phyloP scores from a whole-genome alignment of 2,797 vertebrate genomes.

The Spinibarbus caldwelli region DNA sequence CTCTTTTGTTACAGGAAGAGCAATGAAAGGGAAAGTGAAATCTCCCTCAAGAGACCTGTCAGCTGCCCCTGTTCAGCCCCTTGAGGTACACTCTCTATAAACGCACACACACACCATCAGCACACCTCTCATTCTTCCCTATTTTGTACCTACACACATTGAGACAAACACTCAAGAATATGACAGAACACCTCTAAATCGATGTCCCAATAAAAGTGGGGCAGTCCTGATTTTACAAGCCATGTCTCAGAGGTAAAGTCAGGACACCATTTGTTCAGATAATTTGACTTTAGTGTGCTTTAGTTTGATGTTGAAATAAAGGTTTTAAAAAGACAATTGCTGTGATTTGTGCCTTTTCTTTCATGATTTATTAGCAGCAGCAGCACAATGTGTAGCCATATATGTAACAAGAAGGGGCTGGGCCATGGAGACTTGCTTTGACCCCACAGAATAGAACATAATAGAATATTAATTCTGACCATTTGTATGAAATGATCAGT shows the following conservation, averaged over 20 bases:
- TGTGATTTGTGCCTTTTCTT: not conserved
- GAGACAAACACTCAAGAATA: not conserved
- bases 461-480: not conserved
- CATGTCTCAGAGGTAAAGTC: not conserved
- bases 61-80: constrained; percentile 38
- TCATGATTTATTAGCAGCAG: not conserved
- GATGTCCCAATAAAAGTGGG: constrained; percentile 3
- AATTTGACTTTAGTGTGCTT: not conserved
- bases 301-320: not conserved
- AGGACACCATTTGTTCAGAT: not conserved
- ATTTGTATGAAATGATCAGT: not conserved
- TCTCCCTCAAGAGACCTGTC: constrained; percentile 38
- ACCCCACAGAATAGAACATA: not conserved
- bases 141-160: not conserved
- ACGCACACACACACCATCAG: not conserved
- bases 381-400: not conserved
- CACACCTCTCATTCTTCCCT: constrained; percentile 14
- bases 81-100: constrained; percentile 21
- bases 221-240: not conserved
- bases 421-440: not conserved
- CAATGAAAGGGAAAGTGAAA: constrained; percentile 21
- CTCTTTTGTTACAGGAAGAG: constrained; percentile 9
- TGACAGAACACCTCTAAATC: not conserved
- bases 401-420: not conserved
- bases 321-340: not conserved